Base-by-base conservation (phyloP, 2,797 vertebrate genomes). In the Tokudaia muenninki region DNA sequence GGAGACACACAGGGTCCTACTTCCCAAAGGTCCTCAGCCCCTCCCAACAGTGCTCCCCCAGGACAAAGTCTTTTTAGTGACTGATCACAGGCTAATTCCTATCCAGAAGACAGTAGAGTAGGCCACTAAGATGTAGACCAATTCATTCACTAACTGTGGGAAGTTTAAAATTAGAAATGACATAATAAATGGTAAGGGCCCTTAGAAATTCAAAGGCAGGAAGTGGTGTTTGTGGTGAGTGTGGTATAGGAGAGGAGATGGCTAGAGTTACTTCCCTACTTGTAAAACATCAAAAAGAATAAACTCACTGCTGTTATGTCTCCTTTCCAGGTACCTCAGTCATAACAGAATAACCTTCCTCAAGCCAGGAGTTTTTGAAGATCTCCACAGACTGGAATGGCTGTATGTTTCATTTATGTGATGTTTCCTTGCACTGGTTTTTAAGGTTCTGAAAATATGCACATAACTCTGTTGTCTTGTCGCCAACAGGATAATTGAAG, bases 341-440 rank as follows among this genome's bases (percentile, higher is more conserved):
- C 98, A 99, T 97, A 99, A 99, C 98, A 99, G 98, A 97, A 99
- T 99, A 98, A 99, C 98, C 0, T 98, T 97, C 95, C 98, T 99
- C 97, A 99, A 99, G 97, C 99, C 99, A 0, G 98, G 99, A 37
- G 99, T 99, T 75, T 99, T 99, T 98, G 99, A 98, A 98, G 99
- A 99, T 95, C 99, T 99, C 75, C 99, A 99, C 97, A 99, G 98
- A 94, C 98, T 99, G 82, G 99, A 99, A 98, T 99, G 99, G 99
- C 98, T 99, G 99, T 99, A 99, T 88, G 99, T 98, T 87, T 96
- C 91, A 82, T 84, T 97, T 94, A 3, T 47, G 29, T 77, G 14
- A 2, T 59, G 55, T 16, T 74, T 95, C 94, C 92, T 90, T 12
- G 11, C 77, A 74, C 89, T 95, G 13, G 74, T 8, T 94, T 94